Base-by-base conservation (phyloP, 1,140 invertebrate species). In the Ceratitis capitata region DNA sequence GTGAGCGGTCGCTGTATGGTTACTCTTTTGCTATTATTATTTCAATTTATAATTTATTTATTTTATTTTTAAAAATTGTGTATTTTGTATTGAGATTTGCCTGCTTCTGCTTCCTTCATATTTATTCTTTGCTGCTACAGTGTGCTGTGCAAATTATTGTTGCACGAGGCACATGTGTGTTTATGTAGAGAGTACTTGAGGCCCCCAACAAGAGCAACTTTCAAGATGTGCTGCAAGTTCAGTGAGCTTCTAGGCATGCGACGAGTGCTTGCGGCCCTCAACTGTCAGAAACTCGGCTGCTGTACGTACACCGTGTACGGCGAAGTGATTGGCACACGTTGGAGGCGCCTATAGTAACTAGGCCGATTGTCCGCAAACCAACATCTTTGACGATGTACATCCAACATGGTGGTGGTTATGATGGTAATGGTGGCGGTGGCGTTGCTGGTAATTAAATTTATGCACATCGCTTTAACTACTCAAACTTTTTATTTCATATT, bases 361-460 rank as follows among this genome's bases (percentile, higher is more conserved):
- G 56, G 32, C 4, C n/a, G n/a, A 35, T 78, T 14, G 42, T 12
- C 69, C 39, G 69, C 32, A 16, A 47, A 9, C 7, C 39, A 42
- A 12, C 58, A 39, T 39, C 14, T 61, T 61, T 32, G 58, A 6
- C 64, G 69, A 16, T 7, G 39, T 45, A 0, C 39, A 19, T 12
- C n/a, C 6, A 78, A 10, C 39, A 14, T 45, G 23, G 14, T 26
- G 29, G 14, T 26, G 29, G n/a, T n/a, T n/a, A n/a, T n/a, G n/a
- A n/a, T n/a, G n/a, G n/a, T n/a, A n/a, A n/a, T n/a, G n/a, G 12
- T 47, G 45, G 5, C 12, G 45, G 23, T 61, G n/a, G 9, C 9
- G 26, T 1, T 83, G 82, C 23, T 83, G 82, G 82, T 83, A 83
- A 83, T 83, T 83, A 83, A 83, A 83, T 83, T 83, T 83, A 83